Conservation (phyloP, 2,113 vertebrate species). For the Chionodraco myersi region DNA sequence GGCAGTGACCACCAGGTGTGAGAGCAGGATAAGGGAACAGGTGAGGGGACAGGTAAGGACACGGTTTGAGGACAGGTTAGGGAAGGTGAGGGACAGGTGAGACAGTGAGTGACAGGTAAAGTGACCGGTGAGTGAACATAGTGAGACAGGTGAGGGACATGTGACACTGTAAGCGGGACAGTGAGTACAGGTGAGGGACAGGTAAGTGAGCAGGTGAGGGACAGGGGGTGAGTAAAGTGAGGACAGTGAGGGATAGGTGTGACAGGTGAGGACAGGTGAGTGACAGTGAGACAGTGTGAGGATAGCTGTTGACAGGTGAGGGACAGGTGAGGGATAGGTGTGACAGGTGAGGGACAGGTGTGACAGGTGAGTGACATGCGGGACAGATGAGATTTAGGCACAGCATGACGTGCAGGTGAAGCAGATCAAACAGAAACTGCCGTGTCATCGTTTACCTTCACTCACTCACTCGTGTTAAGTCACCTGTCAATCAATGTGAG, state of each 20-base stretch:
- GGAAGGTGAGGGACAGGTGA: background rate
- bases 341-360: background rate
- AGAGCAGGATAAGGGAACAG: too few relatives aligned
- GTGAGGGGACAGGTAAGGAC: background rate
- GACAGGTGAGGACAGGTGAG: too few relatives aligned
- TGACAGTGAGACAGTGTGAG: too few relatives aligned
- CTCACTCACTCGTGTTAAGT: too few relatives aligned
- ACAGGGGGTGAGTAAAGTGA: background rate
- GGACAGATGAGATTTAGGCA: background rate
- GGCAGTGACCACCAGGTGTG: too few relatives aligned
- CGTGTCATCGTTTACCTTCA: too few relatives aligned
- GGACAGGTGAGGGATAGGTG: background rate
- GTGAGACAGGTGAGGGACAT: too few relatives aligned
- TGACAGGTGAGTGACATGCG: background rate
- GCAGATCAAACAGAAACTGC: background rate
- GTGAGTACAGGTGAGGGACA: too few relatives aligned
- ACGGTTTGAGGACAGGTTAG: background rate
- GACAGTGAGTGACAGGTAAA: background rate
- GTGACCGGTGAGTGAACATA: too few relatives aligned
- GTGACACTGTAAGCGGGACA: too few relatives aligned
- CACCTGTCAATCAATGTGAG: too few relatives aligned
- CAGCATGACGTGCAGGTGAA: background rate
- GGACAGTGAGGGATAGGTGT: background rate
- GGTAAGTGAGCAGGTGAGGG: background rate
- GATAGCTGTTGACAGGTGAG: too few relatives aligned